Percentiles rank a stretch among this genome's conserved stretches.
phyloP scores from a whole-genome alignment of 1,140 invertebrate species.

The Leptinotarsa texana region DNA sequence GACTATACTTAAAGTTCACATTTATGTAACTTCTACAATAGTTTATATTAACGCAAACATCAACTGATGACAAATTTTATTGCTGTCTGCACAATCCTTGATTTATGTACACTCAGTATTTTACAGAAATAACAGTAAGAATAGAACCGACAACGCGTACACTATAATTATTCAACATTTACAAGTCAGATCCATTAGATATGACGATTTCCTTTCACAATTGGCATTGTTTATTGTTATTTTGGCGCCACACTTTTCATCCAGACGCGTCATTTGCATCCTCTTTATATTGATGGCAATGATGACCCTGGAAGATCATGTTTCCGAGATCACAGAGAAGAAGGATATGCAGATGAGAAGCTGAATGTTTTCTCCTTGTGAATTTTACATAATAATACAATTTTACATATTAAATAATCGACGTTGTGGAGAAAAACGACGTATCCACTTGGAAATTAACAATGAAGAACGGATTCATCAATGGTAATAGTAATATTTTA shows the following conservation, averaged over 20 bases:
- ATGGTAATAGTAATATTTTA: no score
- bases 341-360: no score
- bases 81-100: neutral
- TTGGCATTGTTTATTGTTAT: conserved; percentile 36
- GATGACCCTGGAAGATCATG: neutral
- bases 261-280: conserved; percentile 13
- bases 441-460: no score
- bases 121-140: neutral
- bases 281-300: neutral
- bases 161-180: conserved; percentile 3
- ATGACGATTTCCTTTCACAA: conserved; percentile 12
- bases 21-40: no score
- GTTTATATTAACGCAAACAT: no score
- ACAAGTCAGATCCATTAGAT: conserved; percentile 11
- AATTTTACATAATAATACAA: no score
- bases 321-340: neutral
- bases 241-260: conserved; percentile 28
- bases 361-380: no score
- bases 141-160: neutral
- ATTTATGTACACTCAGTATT: neutral
- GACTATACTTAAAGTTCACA: no score
- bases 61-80: no score
- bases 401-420: no score
- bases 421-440: no score
- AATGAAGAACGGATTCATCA: no score